A percentile compares a stretch with the other conserved stretches of the same genome.
Conservation (phyloP, 2,888 invertebrate species). For the Herminia tarsipennalis region DNA sequence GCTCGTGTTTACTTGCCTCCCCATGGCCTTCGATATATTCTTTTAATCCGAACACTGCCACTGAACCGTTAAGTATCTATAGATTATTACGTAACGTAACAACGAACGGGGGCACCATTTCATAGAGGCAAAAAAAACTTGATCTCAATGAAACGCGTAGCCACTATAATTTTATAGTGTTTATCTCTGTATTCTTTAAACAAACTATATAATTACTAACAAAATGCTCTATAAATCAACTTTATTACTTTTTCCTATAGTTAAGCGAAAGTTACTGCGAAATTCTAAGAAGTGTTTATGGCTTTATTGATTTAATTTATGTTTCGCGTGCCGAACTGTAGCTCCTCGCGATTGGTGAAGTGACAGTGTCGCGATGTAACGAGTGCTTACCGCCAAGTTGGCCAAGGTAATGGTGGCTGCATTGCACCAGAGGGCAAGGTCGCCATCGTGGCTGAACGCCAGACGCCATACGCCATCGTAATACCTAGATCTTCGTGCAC, state of each 20-base stretch:
- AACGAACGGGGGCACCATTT: neutral
- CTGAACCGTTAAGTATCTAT: too few relatives aligned
- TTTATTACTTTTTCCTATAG: slow-evolving; percentile 10
- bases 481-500: slow-evolving; percentile 13
- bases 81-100: neutral
- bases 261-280: slow-evolving; percentile 10
- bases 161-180: slow-evolving; percentile 13
- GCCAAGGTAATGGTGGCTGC: slow-evolving; percentile 54
- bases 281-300: slow-evolving; percentile 2
- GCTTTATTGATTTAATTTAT: too few relatives aligned
- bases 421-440: slow-evolving; percentile 57
- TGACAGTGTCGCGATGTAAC: slow-evolving; percentile 23
- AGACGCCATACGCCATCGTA: slow-evolving; percentile 32
- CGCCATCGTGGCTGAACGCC: slow-evolving; percentile 46
- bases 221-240: slow-evolving; percentile 11
- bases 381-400: slow-evolving; percentile 38
- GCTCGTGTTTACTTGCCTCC: too few relatives aligned
- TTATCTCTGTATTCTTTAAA: slow-evolving; percentile 18
- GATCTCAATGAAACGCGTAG: slow-evolving; percentile 14
- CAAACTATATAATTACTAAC: slow-evolving; percentile 15
- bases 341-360: slow-evolving; percentile 26
- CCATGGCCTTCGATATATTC: too few relatives aligned
- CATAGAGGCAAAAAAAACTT: slow-evolving; percentile 4
- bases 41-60: too few relatives aligned
- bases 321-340: slow-evolving; percentile 26